Evolutionary conservation across 2,113 vertebrate genomes (phyloP), one percentile per base, ranked within the genome.

Genomic region (Ammospiza nelsoni): DNA sequence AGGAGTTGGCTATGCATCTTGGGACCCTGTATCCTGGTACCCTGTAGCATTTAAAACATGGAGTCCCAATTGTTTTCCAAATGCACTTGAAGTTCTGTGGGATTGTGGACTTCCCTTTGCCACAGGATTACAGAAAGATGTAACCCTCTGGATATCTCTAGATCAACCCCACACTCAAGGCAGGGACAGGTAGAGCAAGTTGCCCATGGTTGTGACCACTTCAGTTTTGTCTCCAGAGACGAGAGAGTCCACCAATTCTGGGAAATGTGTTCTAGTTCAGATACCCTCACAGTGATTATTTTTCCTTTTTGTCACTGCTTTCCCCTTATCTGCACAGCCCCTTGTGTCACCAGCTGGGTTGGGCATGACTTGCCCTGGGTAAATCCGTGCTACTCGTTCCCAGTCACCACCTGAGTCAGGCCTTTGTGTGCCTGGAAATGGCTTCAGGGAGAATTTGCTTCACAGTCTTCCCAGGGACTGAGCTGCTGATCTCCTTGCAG

Each of bases 91-190:
- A 92, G 13, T 2, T 51, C 43, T 46, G 2, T n/a, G 51, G n/a
- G 24, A 63, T 33, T 0, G 0, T 59, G 24, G 12, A 21, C 3
- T 39, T 81, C n/a, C 21, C 6, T 80, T 79, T 73, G 35, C 11
- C 52, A 21, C 7, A 61, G 28, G 55, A 51, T 35, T 29, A n/a
- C 22, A 85, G 29, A 66, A 62, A 29, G 4, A 6, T 6, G 5
- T 25, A 84, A 28, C 28, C 4, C 24, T 68, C 72, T 39, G 24
- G 8, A 18, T 78, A 41, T 8, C 24, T 69, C 29, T 62, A 58
- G 37, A 82, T 62, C 59, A 71, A 31, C 7, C 4, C 5, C 2
- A 7, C 28, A 27, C 18, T 63, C 9, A 51, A 67, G 37, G 18
- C 24, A 87, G 14, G 9, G 11, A 15, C 27, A 57, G 6, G 7